Base-by-base conservation (phyloP, 2,888 invertebrate species). In the Drosophila trichaetosa region DNA sequence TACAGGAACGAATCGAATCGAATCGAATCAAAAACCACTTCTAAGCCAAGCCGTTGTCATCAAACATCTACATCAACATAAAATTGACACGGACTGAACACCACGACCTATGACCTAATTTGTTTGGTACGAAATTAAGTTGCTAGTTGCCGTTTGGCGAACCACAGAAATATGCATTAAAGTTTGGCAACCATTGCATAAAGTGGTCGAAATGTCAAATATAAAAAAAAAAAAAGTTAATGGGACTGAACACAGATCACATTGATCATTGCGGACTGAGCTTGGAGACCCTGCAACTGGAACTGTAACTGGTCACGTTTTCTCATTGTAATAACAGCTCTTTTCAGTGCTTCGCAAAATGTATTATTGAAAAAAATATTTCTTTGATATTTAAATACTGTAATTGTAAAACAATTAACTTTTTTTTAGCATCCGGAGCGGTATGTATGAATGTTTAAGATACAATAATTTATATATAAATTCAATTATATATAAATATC, bases 341-440 rank as follows among this genome's bases (percentile, higher is more conserved):
- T 86, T 89, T 90, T 90, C 90, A 88, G 91, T 91, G 78, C 90
- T 90, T 90, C 79, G 71, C 67, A 73, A 90, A 75, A 68, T 87
- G 69, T 80, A 86, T 72, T 76, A 53, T 65, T 62, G 67, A 59
- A 65, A 49, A 65, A 18, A 29, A 42, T 24, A 57, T 40, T 31
- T 31, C 21, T 72, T 49, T 58, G 29, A 58, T 65, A 71, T 51
- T 70, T 67, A 51, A 63, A 70, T 52, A 80, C 52, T 83, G 73
- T 90, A 88, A 86, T 83, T 76, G 87, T 88, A 62, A 87, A 88
- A 73, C 72, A 71, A 85, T 77, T 74, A 90, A 86, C 84, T 71
- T 83, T 87, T 86, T 78, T 87, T 80, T 87, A 87, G 91, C 87
- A 86, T 77, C 89, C 87, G 89, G 91, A 89, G 80, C 91, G 89